These are phyloP conservation scores for Synergus umbraculus DNA, from an alignment of 2,888 invertebrate species.

Conservation along the genomic window DNA sequence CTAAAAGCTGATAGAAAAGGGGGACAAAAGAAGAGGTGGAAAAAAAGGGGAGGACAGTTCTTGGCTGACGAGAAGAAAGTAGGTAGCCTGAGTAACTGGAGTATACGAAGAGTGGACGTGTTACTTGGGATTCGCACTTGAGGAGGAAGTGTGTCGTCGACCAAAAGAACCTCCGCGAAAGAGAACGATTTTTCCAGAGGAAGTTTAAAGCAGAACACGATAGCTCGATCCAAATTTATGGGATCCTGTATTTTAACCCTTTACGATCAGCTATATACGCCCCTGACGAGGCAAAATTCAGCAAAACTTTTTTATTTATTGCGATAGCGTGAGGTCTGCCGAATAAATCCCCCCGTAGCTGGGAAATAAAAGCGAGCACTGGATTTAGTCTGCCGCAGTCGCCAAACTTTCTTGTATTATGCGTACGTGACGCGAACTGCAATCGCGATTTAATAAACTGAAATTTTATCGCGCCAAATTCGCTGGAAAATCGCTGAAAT, in stretches of 20 bases:
- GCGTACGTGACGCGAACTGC: constrained; percentile 19
- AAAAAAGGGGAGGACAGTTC: neutral
- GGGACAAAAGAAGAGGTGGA: neutral
- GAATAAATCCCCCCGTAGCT: neutral
- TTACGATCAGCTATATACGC: neutral
- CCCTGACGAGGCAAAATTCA: constrained; percentile 24
- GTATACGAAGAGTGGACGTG: constrained; percentile 26
- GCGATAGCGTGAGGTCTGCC: constrained; percentile 35
- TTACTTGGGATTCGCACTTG: constrained; percentile 29
- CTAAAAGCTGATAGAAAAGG: neutral
- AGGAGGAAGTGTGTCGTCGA: constrained; percentile 26
- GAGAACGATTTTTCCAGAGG: constrained; percentile 27
- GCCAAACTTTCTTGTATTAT: constrained; percentile 28
- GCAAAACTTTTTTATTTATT: constrained; percentile 38
- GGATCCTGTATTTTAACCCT: constrained; percentile 15
- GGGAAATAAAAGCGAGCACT: constrained; percentile 26
- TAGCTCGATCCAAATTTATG: constrained; percentile 20
- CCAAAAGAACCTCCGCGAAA: constrained; percentile 12
- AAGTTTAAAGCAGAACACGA: constrained; percentile 29
- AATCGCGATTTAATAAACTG: constrained; percentile 24
- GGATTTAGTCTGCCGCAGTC: constrained; percentile 25
- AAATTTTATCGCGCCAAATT: neutral
- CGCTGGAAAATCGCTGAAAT: neutral
- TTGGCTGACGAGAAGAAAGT: neutral
- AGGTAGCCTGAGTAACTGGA: constrained; percentile 13